These are phyloP conservation scores for Tribolium madens DNA, from an alignment of 1,140 invertebrate species.

Conservation along the genomic window DNA sequence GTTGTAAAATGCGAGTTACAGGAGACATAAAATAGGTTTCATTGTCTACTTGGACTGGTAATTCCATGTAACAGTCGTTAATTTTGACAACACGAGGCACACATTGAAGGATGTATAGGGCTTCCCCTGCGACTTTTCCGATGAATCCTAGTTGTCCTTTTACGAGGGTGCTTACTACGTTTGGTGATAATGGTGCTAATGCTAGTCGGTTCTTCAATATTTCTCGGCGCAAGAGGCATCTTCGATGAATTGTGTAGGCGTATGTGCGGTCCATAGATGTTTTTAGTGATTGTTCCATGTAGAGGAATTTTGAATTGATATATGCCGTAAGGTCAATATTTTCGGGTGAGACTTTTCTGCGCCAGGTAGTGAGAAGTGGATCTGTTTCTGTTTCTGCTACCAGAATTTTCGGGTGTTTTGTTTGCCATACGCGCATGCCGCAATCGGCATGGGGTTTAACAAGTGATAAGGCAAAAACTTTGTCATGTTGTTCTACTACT, in stretches of 20 bases:
- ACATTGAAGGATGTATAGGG: constrained; percentile 29
- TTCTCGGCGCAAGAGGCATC: neutral
- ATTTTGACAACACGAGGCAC: neutral
- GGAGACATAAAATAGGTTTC: constrained; percentile 26
- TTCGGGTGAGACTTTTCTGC: neutral
- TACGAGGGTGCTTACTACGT: neutral
- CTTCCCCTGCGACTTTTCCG: constrained; percentile 6
- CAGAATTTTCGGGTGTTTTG: neutral
- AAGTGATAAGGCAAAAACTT: neutral
- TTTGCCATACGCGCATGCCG: neutral
- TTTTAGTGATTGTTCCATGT: neutral
- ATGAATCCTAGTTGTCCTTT: constrained; percentile 3
- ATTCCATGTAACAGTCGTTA: constrained; percentile 1
- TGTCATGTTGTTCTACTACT: neutral
- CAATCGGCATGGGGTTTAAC: neutral
- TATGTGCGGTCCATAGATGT: neutral
- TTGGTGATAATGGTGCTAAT: neutral
- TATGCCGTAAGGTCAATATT: neutral
- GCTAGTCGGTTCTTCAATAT: constrained; percentile 9
- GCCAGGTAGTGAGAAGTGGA: too few species aligned
- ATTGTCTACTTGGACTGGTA: neutral
- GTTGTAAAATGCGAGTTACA: constrained; percentile 10
- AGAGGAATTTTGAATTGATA: neutral
- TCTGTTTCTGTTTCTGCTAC: neutral
- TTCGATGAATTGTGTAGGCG: neutral